A percentile compares a stretch with the other conserved stretches of the same genome.
Evolutionary conservation across 2,888 invertebrate genomes (phyloP).

Genomic region (Sarcophaga caerulescens): DNA sequence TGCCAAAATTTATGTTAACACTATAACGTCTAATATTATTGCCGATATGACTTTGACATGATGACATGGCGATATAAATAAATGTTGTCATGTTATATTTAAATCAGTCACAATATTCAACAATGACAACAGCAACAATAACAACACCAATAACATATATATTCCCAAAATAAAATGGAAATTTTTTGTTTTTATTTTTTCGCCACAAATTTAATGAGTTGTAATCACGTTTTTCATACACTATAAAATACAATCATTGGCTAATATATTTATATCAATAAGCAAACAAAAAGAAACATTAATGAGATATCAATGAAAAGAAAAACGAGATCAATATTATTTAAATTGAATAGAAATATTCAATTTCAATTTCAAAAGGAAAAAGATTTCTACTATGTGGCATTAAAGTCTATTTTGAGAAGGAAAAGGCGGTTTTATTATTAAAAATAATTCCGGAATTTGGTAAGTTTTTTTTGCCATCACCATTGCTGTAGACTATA

Average conservation of each 20-base stretch:
- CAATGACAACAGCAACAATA: too few species aligned
- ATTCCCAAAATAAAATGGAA: background rate
- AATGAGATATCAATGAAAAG: background rate
- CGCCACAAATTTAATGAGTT: background rate
- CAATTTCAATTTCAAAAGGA: too few species aligned
- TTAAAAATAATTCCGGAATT: too few species aligned
- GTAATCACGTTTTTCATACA: background rate
- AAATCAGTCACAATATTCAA: background rate
- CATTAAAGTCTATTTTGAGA: too few species aligned
- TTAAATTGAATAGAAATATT: too few species aligned
- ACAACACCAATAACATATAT: background rate
- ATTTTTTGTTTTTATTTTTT: background rate
- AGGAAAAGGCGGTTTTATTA: too few species aligned
- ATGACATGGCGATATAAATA: constrained; percentile 37
- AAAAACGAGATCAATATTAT: too few species aligned
- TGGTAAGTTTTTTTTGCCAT: too few species aligned
- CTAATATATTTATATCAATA: background rate
- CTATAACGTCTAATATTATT: constrained; percentile 34
- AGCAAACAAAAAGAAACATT: background rate
- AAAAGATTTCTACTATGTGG: too few species aligned
- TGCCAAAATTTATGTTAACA: constrained; percentile 34
- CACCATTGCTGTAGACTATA: too few species aligned
- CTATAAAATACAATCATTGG: background rate
- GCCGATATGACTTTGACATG: constrained; percentile 34
- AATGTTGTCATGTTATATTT: constrained; percentile 11